phyloP scores from a whole-genome alignment of 2,797 vertebrate genomes.

The Leuciscus waleckii region DNA sequence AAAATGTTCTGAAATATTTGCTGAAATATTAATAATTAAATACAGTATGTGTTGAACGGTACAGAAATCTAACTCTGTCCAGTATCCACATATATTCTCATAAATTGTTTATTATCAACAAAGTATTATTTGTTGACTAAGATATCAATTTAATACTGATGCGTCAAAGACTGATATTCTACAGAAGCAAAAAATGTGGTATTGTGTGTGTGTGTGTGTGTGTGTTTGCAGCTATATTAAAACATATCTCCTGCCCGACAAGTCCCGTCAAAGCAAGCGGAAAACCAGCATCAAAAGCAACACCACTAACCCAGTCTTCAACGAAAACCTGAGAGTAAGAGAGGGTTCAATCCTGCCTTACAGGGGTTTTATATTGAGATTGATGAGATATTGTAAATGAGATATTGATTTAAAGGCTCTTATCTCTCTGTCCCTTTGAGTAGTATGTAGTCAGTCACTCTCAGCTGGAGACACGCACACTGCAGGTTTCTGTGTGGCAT shows the following conservation, averaged over 20 bases:
- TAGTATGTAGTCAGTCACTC: slow-evolving; percentile 97
- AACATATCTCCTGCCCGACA: slow-evolving; percentile 95
- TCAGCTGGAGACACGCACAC: slow-evolving; percentile 92
- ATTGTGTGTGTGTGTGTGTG: slow-evolving; percentile 55
- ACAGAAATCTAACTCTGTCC: background rate
- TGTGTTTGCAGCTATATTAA: slow-evolving; percentile 89
- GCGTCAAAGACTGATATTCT: background rate
- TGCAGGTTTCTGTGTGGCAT: slow-evolving; percentile 97
- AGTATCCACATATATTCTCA: too few relatives aligned
- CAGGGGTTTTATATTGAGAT: background rate
- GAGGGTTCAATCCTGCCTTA: background rate
- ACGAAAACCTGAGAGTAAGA: slow-evolving; percentile 91
- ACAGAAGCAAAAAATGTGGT: background rate
- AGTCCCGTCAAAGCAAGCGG: slow-evolving; percentile 92
- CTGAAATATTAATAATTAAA: background rate
- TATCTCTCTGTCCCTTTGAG: slow-evolving; percentile 6
- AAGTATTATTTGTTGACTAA: background rate
- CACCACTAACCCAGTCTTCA: slow-evolving; percentile 91
- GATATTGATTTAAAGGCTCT: slow-evolving; percentile 25
- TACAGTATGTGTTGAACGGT: background rate
- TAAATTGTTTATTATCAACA: too few relatives aligned
- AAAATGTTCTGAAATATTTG: background rate
- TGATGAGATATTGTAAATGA: background rate
- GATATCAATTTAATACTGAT: background rate
- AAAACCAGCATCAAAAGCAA: slow-evolving; percentile 95